These are phyloP conservation scores for Sebastes nivosus DNA, from an alignment of 2,797 vertebrate species.

Conservation along the genomic window DNA sequence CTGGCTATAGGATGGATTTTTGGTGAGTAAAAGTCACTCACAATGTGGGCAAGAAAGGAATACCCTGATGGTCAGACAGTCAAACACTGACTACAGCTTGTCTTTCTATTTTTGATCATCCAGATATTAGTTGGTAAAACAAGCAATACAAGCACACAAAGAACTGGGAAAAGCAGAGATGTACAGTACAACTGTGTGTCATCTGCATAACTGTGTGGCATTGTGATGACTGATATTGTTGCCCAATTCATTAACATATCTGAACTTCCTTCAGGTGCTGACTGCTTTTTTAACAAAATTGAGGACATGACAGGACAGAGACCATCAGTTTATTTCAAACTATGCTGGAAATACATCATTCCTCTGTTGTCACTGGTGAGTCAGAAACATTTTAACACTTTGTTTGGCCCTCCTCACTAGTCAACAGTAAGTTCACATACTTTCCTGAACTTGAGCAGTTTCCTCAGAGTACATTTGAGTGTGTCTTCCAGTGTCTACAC, in stretches of 20 bases:
- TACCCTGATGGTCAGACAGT: no score
- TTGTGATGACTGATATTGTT: background rate
- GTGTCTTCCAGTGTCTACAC: background rate
- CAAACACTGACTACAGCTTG: background rate
- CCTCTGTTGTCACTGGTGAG: conserved; percentile 82
- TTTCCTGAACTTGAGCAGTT: background rate
- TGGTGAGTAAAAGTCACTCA: no score
- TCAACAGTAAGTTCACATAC: background rate
- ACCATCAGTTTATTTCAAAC: conserved; percentile 28
- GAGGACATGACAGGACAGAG: conserved; percentile 83
- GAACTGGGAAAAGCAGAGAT: background rate
- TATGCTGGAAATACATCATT: conserved; percentile 83
- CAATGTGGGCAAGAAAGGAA: no score
- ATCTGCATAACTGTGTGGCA: background rate
- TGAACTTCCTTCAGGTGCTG: conserved; percentile 65
- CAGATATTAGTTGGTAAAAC: background rate
- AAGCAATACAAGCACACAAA: background rate
- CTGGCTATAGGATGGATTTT: no score
- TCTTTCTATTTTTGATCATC: background rate
- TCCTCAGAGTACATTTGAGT: background rate
- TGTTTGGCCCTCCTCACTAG: no score
- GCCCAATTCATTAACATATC: background rate
- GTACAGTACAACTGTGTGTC: background rate
- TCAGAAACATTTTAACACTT: background rate
- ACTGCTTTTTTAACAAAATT: conserved; percentile 75